phyloP scores from a whole-genome alignment of 2,888 invertebrate genomes.

The Lepas anatifera region DNA sequence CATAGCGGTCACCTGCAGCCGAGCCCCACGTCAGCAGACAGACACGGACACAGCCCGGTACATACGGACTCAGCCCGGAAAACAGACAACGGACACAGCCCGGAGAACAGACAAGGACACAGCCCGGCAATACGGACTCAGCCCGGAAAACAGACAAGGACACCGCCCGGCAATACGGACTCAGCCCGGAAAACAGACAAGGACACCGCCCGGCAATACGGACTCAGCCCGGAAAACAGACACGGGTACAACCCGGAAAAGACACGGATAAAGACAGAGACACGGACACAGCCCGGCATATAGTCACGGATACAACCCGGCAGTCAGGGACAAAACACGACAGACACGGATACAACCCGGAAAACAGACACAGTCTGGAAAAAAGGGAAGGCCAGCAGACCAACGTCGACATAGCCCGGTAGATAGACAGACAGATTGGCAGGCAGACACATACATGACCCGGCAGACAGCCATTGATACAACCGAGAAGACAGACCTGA shows the following conservation, averaged over 20 bases:
- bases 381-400: too few species aligned
- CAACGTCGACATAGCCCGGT: too few species aligned
- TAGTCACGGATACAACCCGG: not conserved
- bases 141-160: not conserved
- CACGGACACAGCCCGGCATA: not conserved
- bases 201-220: too few species aligned
- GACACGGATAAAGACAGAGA: too few species aligned
- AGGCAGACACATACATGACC: too few species aligned
- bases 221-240: too few species aligned
- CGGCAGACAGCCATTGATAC: too few species aligned
- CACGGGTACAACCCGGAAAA: not conserved
- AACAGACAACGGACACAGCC: not conserved
- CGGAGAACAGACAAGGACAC: not conserved
- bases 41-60: not conserved
- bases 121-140: not conserved
- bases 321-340: too few species aligned
- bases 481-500: too few species aligned
- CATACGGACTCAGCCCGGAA: not conserved
- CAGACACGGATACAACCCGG: too few species aligned
- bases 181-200: not conserved
- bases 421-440: too few species aligned
- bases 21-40: constrained; percentile 3
- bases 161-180: not conserved
- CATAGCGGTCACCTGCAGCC: constrained; percentile 68
- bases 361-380: too few species aligned